Evolutionary conservation across 2,797 vertebrate genomes (phyloP).

Genomic region (Intellagama lesueurii): DNA sequence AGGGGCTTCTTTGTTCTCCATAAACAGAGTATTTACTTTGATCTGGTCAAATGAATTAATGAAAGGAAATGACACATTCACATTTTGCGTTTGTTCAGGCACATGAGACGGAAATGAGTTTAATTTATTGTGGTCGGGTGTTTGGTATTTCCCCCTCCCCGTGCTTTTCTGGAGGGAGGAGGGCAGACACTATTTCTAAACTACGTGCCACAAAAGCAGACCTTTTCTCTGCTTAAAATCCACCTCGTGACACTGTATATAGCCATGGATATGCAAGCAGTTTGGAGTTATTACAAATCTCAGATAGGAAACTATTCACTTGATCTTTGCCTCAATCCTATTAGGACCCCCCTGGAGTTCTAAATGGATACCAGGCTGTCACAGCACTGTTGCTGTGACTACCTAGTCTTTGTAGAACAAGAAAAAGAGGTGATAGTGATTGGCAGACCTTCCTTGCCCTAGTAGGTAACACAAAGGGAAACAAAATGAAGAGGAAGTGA

Average conservation of each 20-base stretch:
- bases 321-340: conserved; percentile 86
- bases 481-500: conserved; percentile 92
- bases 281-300: conserved; percentile 81
- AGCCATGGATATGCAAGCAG: conserved; percentile 81
- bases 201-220: conserved; percentile 59
- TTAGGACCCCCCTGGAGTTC: conserved; percentile 85
- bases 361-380: conserved; percentile 83
- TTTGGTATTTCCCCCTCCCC: background rate
- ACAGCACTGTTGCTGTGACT: conserved; percentile 87
- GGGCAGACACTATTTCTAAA: conserved; percentile 44
- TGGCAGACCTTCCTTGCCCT: conserved; percentile 91
- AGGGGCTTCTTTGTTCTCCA: conserved; percentile 87
- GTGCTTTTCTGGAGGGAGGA: background rate
- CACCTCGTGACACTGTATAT: conserved; percentile 75
- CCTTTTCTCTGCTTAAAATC: conserved; percentile 77
- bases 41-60: conserved; percentile 88
- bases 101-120: conserved; percentile 49
- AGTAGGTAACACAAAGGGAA: conserved; percentile 87
- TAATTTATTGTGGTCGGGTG: conserved; percentile 45
- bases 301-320: conserved; percentile 84
- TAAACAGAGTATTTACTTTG: conserved; percentile 95
- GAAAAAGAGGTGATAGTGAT: conserved; percentile 85
- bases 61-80: conserved; percentile 78
- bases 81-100: conserved; percentile 30
- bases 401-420: conserved; percentile 85